Conservation (phyloP, 2,113 vertebrate genomes). For the Prionailurus viverrinus region DNA sequence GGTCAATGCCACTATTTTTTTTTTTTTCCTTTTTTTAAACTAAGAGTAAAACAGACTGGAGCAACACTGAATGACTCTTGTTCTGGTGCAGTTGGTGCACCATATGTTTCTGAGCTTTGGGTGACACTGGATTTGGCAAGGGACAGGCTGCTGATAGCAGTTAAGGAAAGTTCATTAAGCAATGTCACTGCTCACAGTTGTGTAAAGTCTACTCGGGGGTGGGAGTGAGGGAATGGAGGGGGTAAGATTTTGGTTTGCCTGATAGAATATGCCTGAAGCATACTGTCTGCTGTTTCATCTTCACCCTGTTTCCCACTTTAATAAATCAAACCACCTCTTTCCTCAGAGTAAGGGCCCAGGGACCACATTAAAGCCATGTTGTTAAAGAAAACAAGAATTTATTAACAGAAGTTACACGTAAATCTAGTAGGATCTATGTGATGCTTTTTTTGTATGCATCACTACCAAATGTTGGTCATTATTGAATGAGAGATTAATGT, state of each 20-base stretch:
- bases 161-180: neutral
- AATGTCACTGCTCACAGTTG: neutral
- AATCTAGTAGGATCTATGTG: neutral
- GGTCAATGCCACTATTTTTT: neutral
- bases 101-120: conserved; percentile 34
- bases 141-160: neutral
- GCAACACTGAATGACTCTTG: neutral
- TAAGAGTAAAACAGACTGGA: conserved; percentile 26
- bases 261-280: neutral
- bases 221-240: neutral
- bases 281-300: neutral
- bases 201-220: neutral
- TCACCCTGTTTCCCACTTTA: neutral
- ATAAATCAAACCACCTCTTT: neutral
- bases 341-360: neutral
- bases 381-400: conserved; percentile 10
- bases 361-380: neutral
- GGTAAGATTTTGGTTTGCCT: neutral
- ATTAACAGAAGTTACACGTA: neutral
- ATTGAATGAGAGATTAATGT: neutral
- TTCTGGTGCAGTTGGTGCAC: neutral
- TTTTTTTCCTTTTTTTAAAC: neutral
- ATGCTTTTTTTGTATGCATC: neutral
- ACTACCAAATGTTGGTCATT: neutral
- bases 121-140: conserved; percentile 31